Conservation (phyloP, 2,797 vertebrate species). For the Tauraco hartlaubi region DNA sequence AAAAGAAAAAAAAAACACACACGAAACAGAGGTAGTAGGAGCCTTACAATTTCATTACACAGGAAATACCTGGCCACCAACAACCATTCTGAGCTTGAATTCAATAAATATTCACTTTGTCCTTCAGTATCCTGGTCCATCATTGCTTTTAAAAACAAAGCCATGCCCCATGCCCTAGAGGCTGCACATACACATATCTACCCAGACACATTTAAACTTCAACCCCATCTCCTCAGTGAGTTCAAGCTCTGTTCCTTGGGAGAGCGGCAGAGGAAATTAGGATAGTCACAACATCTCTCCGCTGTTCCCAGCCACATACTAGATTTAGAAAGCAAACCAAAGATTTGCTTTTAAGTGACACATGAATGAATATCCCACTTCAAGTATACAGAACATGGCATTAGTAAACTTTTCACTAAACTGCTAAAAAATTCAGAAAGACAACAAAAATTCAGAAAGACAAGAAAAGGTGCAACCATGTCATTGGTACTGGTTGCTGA, state of each 20-base stretch:
- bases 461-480: background rate
- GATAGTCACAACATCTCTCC: background rate
- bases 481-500: background rate
- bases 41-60: background rate
- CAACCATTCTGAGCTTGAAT: background rate
- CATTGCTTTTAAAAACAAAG: background rate
- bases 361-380: background rate
- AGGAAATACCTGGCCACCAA: background rate
- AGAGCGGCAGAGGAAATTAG: background rate
- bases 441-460: too few relatives aligned
- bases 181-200: accelerated
- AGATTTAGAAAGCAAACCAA: background rate
- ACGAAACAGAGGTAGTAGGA: background rate
- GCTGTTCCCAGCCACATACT: background rate
- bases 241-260: background rate
- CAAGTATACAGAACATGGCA: background rate
- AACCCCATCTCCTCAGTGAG: background rate
- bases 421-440: background rate
- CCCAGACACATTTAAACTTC: background rate
- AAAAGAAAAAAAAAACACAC: too few relatives aligned
- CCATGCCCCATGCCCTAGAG: background rate
- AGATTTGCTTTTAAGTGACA: background rate
- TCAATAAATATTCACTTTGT: background rate
- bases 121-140: background rate
- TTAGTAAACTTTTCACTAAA: background rate